Base-by-base conservation (phyloP, 2,888 invertebrate genomes). In the Melanophora roralis region DNA sequence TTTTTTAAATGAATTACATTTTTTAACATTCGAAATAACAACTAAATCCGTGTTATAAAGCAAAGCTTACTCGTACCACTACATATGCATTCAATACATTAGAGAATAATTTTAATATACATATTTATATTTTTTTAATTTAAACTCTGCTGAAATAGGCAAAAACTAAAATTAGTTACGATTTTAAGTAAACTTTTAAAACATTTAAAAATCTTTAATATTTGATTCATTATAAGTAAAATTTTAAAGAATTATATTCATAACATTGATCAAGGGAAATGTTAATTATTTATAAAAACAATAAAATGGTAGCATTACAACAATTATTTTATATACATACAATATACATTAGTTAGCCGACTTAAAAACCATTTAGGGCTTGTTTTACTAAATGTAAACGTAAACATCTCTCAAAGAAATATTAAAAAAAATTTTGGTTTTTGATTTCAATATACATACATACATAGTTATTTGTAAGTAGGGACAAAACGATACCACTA, bases 81-180 rank as follows among this genome's bases (percentile, higher is more conserved):
- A 68, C 67, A 76, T 80, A 80, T n/a, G n/a, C n/a, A n/a, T 80
- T 80, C 80, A 76, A 76, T 76, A 72, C 38, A 69, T 57, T 51
- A 38, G 64, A 62, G 36, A 72, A 27, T 27, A 27, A 27, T 27
- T 27, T n/a, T n/a, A n/a, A n/a, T n/a, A n/a, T n/a, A n/a, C n/a
- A n/a, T 27, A 27, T 27, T 27, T 3, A 5, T 27, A 27, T 27
- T 27, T 27, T 27, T 27, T 27, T 27, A n/a, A n/a, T 53, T 53
- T 14, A 12, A 40, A 62, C 34, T 62, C 36, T 34, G 12, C 16
- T 32, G 49, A 21, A 34, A 43, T 51, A 23, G 12, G 55, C 19
- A 34, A 65, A 57, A 40, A 47, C 60, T 68, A 21, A 6, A 38
- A 55, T 68, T 68, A 67, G 59, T 74, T 21, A 23, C 45, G 4